Conservation (phyloP, 2,888 invertebrate genomes). For the Drosophila anomalata region DNA sequence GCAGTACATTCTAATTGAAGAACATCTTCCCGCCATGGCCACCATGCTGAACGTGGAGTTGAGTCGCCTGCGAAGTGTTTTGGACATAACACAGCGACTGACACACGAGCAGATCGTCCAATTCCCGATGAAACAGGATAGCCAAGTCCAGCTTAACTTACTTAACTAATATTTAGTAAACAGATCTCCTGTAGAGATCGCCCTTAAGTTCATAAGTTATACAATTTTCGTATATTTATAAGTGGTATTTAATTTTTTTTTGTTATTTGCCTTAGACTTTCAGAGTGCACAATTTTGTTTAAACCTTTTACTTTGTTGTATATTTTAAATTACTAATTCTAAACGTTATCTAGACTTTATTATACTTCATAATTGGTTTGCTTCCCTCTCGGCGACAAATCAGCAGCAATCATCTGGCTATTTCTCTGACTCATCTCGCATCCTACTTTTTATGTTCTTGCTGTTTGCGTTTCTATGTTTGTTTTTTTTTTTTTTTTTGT, state of each 20-base stretch:
- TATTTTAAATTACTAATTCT: constrained; percentile 74
- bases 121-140: constrained; percentile 22
- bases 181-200: neutral
- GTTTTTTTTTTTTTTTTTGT: constrained; percentile 55
- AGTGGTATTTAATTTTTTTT: constrained; percentile 56
- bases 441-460: constrained; percentile 22
- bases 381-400: constrained; percentile 22
- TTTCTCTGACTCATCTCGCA: constrained; percentile 1
- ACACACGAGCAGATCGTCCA: constrained; percentile 43
- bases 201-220: neutral
- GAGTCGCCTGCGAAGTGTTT: constrained; percentile 53
- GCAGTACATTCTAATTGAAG: constrained; percentile 61
- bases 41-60: constrained; percentile 63
- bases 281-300: constrained; percentile 70
- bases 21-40: constrained; percentile 71
- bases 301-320: constrained; percentile 55
- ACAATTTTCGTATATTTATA: constrained; percentile 60
- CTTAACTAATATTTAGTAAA: neutral
- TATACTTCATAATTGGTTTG: constrained; percentile 71
- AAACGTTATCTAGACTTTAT: constrained; percentile 72
- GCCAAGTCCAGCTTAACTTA: neutral
- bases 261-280: constrained; percentile 65
- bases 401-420: constrained; percentile 38
- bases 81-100: constrained; percentile 61
- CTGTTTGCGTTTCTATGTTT: constrained; percentile 48